Evolutionary conservation across 2,888 invertebrate genomes (phyloP), one percentile per base, ranked within the genome.

Genomic region (Pammene fasciana): DNA sequence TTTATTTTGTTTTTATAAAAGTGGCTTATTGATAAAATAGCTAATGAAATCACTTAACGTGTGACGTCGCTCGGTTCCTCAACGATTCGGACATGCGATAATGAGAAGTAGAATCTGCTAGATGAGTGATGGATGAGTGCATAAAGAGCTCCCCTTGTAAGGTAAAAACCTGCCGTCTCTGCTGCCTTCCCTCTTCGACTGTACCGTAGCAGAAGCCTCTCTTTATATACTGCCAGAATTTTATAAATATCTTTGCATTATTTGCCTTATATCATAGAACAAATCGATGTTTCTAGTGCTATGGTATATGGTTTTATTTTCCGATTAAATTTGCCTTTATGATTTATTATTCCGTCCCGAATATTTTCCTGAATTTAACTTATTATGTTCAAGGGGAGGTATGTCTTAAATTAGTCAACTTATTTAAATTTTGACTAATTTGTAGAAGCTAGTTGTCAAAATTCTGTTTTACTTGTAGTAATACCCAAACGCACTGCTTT

Each of bases 1-100:
- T 89, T 90, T 88, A 86, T 88, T 90, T 90, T 87, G 79, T 86
- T 86, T 26, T 78, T 76, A 68, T 62, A 85, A 84, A 85, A 88
- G 90, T 89, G 88, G 91, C 90, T 92, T 91, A 84, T 89, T 90
- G 88, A 83, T 87, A 86, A 84, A 86, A 87, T 89, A 84, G 90
- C 90, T 89, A 82, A 81, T 81, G 84, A 83, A 86, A 80, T 86
- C 88, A 90, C 87, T 84, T 86, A 85, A 78, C 78, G 84, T 82
- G 87, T 86, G 87, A 84, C 85, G 86, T 88, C 83, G 84, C 85
- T 84, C 76, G 76, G 79, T 84, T 77, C 76, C 76, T 76, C 78
- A 76, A 82, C 75, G 80, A 84, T 83, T 88, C 81, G 85, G 86
- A 84, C 79, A 76, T 82, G 82, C 78, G 78, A 85, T 85, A 81